Conservation (phyloP, 2,888 invertebrate genomes). For the Dorcus hopei region DNA sequence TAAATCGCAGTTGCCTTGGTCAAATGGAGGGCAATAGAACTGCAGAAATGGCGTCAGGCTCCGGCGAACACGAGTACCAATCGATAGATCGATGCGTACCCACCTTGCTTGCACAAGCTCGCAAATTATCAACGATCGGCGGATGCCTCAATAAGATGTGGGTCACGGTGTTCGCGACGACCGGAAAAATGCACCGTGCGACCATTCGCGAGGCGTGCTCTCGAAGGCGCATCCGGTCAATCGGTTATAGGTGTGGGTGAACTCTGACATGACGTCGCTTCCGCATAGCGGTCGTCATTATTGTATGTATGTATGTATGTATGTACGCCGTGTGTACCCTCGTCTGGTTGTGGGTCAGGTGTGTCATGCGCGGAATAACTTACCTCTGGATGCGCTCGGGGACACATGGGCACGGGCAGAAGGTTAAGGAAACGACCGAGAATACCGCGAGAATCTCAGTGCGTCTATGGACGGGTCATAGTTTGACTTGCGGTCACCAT, state of each 20-base stretch:
- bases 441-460: no score
- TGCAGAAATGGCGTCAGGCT: conserved; percentile 15
- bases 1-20: conserved; percentile 11
- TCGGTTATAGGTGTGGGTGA: conserved; percentile 43
- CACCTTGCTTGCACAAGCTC: no score
- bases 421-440: background rate
- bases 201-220: background rate
- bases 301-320: conserved; percentile 9
- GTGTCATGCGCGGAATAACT: conserved; percentile 11
- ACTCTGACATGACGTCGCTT: conserved; percentile 41
- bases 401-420: background rate
- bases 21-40: conserved; percentile 11
- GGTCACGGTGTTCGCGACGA: conserved; percentile 11
- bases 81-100: background rate
- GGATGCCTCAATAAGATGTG: conserved; percentile 4
- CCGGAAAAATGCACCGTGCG: conserved; percentile 19
- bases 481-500: no score
- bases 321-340: conserved; percentile 1
- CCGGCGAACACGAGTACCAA: conserved; percentile 10
- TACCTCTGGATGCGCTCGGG: background rate
- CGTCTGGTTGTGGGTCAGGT: conserved; percentile 15
- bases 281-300: conserved; percentile 39
- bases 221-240: conserved; percentile 37
- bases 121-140: no score
- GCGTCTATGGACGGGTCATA: no score